Conservation (phyloP, 1,140 invertebrate genomes). For the silkworm (Bombyx mori) region ASM3026992v2 NC_085130.1:11557001-11557500, state of each 20-base stretch:
- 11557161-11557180: slow-evolving; percentile 35
- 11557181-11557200: slow-evolving; percentile 41
- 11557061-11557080: slow-evolving; percentile 10
- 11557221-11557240: slow-evolving; percentile 24
- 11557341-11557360: slow-evolving; percentile 19
- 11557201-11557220: slow-evolving; percentile 43
- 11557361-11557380: slow-evolving; percentile 10
- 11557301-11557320: slow-evolving; percentile 23
- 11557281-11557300: slow-evolving; percentile 31
- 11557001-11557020: slow-evolving; percentile 16
- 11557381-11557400: slow-evolving; percentile 26
- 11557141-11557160: slow-evolving; percentile 32
- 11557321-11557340: slow-evolving; percentile 13
- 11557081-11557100: slow-evolving; percentile 13
- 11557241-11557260: slow-evolving; percentile 22
- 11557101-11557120: slow-evolving; percentile 34
- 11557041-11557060: slow-evolving; percentile 5
- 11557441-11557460: slow-evolving; percentile 5
- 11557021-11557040: slow-evolving; percentile 5
- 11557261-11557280: slow-evolving; percentile 19
- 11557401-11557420: slow-evolving; percentile 27
- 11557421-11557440: slow-evolving; percentile 12
- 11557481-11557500: slow-evolving; percentile 21
- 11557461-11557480: slow-evolving; percentile 11
- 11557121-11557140: slow-evolving; percentile 28